These are phyloP conservation scores for Henricia sp. DNA, from an alignment of 53 echinoderm and acorn worm species.

Conservation along the genomic window DNA sequence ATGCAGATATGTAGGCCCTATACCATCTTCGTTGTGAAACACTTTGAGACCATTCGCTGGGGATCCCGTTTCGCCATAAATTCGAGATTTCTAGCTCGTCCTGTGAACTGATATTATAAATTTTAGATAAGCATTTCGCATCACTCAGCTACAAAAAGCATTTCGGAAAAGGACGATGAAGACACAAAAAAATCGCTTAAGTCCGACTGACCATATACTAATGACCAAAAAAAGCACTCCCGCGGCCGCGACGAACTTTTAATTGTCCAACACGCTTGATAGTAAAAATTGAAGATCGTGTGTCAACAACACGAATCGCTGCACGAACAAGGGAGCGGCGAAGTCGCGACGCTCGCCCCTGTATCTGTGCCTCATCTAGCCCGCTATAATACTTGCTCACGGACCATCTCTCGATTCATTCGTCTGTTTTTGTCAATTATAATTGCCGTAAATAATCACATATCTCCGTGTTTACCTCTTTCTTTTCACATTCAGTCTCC, in stretches of 20 bases:
- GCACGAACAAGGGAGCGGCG: background rate
- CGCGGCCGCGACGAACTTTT: slow-evolving; percentile 11
- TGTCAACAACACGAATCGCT: slow-evolving; percentile 8
- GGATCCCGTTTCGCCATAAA: too few relatives aligned
- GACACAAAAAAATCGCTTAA: too few relatives aligned
- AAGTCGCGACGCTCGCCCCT: background rate
- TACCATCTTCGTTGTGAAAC: too few relatives aligned
- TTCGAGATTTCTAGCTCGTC: too few relatives aligned
- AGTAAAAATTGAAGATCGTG: background rate
- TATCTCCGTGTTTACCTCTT: background rate
- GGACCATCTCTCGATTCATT: background rate
- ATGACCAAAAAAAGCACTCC: too few relatives aligned
- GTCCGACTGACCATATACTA: too few relatives aligned
- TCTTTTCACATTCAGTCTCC: background rate
- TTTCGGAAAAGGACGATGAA: too few relatives aligned
- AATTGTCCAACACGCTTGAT: background rate
- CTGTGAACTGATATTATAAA: too few relatives aligned
- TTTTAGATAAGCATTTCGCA: too few relatives aligned
- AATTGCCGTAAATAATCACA: slow-evolving; percentile 24
- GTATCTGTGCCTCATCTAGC: background rate
- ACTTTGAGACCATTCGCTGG: too few relatives aligned
- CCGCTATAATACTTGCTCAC: background rate
- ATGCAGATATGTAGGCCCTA: too few relatives aligned
- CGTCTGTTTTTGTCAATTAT: background rate
- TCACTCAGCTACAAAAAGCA: too few relatives aligned